Evolutionary conservation across 1,140 invertebrate species (phyloP).

Genomic region (Drosophila kurseongensis): DNA sequence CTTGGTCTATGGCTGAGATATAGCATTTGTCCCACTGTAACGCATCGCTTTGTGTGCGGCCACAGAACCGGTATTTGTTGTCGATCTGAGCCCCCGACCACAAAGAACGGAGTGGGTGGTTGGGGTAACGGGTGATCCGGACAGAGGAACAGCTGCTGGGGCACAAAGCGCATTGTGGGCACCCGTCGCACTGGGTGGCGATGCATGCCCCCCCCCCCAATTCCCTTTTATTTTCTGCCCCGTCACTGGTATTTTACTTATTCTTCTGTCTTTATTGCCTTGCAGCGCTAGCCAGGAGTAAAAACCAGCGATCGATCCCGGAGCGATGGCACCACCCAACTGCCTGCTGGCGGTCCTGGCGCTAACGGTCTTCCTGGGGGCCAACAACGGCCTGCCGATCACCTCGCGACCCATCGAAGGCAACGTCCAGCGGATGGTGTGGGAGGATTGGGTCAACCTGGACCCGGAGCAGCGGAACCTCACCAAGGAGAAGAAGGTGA

Average conservation of each 20-base stretch:
- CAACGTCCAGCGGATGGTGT: conserved; percentile 76
- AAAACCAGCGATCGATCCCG: conserved; percentile 5
- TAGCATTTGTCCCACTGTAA: background rate
- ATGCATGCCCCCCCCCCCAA: too few relatives aligned
- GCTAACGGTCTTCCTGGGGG: conserved; percentile 13
- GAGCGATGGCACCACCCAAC: conserved; percentile 17
- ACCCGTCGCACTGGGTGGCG: conserved; percentile 15
- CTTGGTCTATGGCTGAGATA: too few relatives aligned
- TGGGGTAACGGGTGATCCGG: conserved; percentile 4
- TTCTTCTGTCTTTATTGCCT: background rate
- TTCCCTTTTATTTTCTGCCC: background rate
- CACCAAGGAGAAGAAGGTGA: conserved; percentile 78
- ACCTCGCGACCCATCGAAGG: conserved; percentile 81
- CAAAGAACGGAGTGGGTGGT: background rate
- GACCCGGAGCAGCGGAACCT: conserved; percentile 61
- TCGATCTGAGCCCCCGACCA: background rate
- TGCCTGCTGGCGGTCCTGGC: conserved; percentile 24
- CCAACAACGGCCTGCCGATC: conserved; percentile 56
- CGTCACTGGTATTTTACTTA: background rate
- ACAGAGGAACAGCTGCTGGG: conserved; percentile 18
- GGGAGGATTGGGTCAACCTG: conserved; percentile 78
- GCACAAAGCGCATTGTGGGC: conserved; percentile 21
- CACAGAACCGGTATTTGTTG: conserved; percentile 35
- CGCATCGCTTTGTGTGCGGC: conserved; percentile 15
- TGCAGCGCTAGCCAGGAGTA: conserved; percentile 14